These are phyloP conservation scores for Myotis lucifugus DNA, from an alignment of 2,113 vertebrate genomes.

Conservation along the genomic window DNA sequence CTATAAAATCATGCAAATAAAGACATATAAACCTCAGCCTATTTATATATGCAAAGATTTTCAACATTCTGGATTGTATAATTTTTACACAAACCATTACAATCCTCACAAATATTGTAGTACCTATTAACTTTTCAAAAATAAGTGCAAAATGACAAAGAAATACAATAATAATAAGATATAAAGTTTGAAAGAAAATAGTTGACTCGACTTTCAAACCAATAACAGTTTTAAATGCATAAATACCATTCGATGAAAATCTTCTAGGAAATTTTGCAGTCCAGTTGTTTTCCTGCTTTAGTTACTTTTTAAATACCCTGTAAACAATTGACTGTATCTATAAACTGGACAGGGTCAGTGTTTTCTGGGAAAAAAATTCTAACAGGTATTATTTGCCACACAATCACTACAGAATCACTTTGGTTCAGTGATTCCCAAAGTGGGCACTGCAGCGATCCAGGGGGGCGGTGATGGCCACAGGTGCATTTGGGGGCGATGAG, in stretches of 20 bases:
- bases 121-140: neutral
- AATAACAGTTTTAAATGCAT: neutral
- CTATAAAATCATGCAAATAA: neutral
- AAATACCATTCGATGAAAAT: neutral
- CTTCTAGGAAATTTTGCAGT: constrained; percentile 10
- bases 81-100: neutral
- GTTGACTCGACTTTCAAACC: neutral
- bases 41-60: neutral
- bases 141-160: neutral
- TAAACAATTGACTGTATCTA: neutral
- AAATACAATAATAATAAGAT: neutral
- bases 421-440: too few species aligned
- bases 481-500: too few species aligned
- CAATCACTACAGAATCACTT: constrained; percentile 13
- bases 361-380: neutral
- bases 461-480: too few species aligned
- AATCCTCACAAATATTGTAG: neutral
- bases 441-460: too few species aligned
- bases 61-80: constrained; percentile 3
- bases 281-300: constrained; percentile 34
- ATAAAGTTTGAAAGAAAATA: constrained; percentile 5
- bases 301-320: constrained; percentile 6
- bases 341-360: constrained; percentile 9
- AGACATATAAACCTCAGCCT: neutral
- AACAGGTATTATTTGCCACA: neutral